Conservation (phyloP, 1,140 invertebrate species). For the Camponotus vicinus region DNA sequence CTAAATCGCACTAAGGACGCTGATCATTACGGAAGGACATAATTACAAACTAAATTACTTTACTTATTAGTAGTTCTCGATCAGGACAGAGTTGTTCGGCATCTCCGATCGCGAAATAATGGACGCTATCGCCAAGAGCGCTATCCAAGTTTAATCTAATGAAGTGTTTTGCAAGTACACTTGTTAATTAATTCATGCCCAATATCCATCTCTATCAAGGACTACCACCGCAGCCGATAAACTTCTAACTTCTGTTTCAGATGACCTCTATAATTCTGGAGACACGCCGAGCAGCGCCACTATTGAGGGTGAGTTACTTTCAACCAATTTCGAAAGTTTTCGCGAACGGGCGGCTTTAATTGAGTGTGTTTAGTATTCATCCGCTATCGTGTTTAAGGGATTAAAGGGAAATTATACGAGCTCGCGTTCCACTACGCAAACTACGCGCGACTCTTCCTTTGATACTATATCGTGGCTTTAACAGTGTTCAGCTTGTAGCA, state of each 20-base stretch:
- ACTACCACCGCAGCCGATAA: slow-evolving; percentile 39
- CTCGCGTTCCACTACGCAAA: slow-evolving; percentile 54
- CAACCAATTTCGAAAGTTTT: slow-evolving; percentile 70
- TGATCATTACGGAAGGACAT: slow-evolving; percentile 32
- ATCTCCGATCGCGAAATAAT: slow-evolving; percentile 54
- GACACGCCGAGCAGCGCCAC: slow-evolving; percentile 65
- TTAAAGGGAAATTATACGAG: slow-evolving; percentile 74
- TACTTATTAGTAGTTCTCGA: slow-evolving; percentile 57
- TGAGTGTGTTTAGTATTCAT: slow-evolving; percentile 78
- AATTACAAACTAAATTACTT: slow-evolving; percentile 55
- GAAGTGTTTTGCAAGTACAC: slow-evolving; percentile 60
- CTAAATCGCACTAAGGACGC: slow-evolving; percentile 48
- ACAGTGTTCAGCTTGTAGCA: slow-evolving; percentile 13
- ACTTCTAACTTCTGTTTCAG: slow-evolving; percentile 76
- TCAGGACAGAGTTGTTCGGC: slow-evolving; percentile 11
- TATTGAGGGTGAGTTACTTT: slow-evolving; percentile 78
- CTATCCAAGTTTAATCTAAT: slow-evolving; percentile 60
- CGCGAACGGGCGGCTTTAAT: slow-evolving; percentile 71
- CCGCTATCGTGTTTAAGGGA: slow-evolving; percentile 76
- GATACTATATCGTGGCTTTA: slow-evolving; percentile 36
- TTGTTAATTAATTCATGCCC: slow-evolving; percentile 61
- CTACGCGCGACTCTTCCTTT: slow-evolving; percentile 40
- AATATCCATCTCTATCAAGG: slow-evolving; percentile 18
- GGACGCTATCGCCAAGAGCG: slow-evolving; percentile 31
- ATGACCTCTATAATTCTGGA: slow-evolving; percentile 78